phyloP scores from a whole-genome alignment of 2,113 vertebrate species.

The Tichodroma muraria region DNA sequence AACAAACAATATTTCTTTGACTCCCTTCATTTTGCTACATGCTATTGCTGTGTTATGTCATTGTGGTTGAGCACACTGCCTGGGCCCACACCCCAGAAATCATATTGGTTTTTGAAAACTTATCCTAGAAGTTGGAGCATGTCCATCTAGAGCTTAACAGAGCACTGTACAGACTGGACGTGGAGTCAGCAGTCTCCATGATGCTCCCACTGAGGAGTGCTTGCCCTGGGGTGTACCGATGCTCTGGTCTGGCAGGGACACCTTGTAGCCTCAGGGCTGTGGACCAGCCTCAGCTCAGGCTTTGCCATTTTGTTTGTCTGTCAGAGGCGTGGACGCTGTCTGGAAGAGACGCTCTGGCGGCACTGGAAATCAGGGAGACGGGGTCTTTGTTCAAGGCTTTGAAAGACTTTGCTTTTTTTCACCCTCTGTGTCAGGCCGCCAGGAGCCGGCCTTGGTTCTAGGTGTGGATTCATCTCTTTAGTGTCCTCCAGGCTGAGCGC shows the following conservation, averaged over 20 bases:
- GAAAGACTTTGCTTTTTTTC: neutral
- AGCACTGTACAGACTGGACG: neutral
- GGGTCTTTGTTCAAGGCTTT: slow-evolving; percentile 23
- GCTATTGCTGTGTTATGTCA: neutral
- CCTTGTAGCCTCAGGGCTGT: neutral
- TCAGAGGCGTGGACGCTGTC: rapidly evolving
- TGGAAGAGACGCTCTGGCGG: neutral
- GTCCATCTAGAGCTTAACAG: neutral
- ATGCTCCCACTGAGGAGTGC: rapidly evolving
- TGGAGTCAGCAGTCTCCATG: rapidly evolving
- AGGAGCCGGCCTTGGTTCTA: neutral
- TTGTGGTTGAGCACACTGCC: rapidly evolving
- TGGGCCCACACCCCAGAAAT: neutral
- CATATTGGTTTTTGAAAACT: rapidly evolving
- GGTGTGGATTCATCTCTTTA: neutral
- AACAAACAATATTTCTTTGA: neutral
- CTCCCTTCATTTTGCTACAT: neutral
- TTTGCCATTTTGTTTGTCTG: neutral
- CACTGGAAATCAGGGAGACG: neutral
- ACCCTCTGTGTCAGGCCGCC: neutral
- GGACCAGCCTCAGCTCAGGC: neutral
- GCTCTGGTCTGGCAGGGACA: neutral
- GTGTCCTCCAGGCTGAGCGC: neutral
- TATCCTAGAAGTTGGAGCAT: neutral
- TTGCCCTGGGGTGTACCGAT: neutral